Base-by-base conservation (phyloP, 2,888 invertebrate genomes). In the Prosapia bicincta region DNA sequence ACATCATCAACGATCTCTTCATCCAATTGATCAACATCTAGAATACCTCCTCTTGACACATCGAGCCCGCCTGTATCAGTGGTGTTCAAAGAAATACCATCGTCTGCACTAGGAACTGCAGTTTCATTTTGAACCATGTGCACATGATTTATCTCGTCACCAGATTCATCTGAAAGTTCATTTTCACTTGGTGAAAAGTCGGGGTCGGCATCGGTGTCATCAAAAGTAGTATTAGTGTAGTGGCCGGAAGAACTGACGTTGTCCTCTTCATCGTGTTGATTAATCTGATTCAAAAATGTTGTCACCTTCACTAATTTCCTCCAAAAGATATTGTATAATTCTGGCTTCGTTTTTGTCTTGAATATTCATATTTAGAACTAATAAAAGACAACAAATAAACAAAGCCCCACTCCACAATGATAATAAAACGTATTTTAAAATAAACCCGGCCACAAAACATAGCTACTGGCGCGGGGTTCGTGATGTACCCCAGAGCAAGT, bases 281-380 rank as follows among this genome's bases (percentile, higher is more conserved):
- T 65, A 3, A 23, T 70, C 32, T 3, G 69, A 30, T 69, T 23
- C 66, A 38, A 6, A 43, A 68, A 73, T 30, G 25, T 68, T 25
- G 25, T 74, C 69, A 69, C 54, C 69, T 43, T 74, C 54, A 43
- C 74, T 68, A 9, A 73, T 67, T n/a, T 74, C 74, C 20, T 74
- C 74, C 68, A 74, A 69, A 24, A 74, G 74, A 74, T 69, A 74
- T 38, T 26, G n/a, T 20, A 38, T 32, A 20, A 69, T 74, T 24
- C 74, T 74, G 38, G 38, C 74, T 69, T 69, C 69, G 26, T 69
- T 68, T 24, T 25, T 25, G 10, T 74, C n/a, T 43, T 74, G n/a
- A 54, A 23, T 20, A 74, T 74, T 43, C 69, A 69, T 74, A n/a
- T 54, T 74, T 68, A 38, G 5, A 43, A 68, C 74, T 74, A 54